Conservation (phyloP, 2,888 invertebrate genomes). For the Scrobipalpa atriplicella region DNA sequence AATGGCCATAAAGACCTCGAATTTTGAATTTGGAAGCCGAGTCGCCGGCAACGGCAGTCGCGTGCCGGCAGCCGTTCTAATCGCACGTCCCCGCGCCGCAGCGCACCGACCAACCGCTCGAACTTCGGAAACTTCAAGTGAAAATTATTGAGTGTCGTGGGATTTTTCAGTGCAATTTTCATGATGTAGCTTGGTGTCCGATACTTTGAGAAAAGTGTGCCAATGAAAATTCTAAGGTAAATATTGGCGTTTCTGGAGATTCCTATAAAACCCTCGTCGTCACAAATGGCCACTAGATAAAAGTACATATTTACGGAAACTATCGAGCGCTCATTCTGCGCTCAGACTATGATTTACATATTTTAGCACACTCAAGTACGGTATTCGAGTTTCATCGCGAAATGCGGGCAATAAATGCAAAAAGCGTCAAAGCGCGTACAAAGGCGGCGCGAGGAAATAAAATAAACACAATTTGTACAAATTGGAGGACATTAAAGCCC, state of each 20-base stretch:
- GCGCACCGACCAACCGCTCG: conserved; percentile 7
- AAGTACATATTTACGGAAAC: conserved; percentile 39
- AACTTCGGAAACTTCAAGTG: conserved; percentile 32
- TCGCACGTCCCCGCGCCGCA: conserved; percentile 49
- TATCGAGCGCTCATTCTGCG: neutral
- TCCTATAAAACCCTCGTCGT: conserved; percentile 30
- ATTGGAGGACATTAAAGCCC: conserved; percentile 26
- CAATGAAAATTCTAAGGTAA: conserved; percentile 69
- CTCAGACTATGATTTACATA: conserved; percentile 14
- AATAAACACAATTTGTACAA: conserved; percentile 24
- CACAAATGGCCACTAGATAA: conserved; percentile 40
- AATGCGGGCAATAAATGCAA: conserved; percentile 10
- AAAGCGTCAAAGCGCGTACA: neutral
- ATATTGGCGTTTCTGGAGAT: conserved; percentile 57
- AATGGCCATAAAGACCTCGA: conserved; percentile 68
- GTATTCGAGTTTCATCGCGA: neutral
- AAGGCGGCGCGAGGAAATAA: conserved; percentile 21
- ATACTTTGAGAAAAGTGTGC: conserved; percentile 51
- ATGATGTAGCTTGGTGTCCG: conserved; percentile 54
- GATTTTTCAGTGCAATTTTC: conserved; percentile 32
- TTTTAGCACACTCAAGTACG: neutral
- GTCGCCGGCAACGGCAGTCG: conserved; percentile 62
- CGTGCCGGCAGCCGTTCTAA: conserved; percentile 62
- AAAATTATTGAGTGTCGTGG: conserved; percentile 29
- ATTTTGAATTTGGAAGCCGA: conserved; percentile 62